A percentile compares a stretch with the other conserved stretches of the same genome.
phyloP scores from a whole-genome alignment of 1,140 invertebrate genomes.

The Cydia splendana region DNA sequence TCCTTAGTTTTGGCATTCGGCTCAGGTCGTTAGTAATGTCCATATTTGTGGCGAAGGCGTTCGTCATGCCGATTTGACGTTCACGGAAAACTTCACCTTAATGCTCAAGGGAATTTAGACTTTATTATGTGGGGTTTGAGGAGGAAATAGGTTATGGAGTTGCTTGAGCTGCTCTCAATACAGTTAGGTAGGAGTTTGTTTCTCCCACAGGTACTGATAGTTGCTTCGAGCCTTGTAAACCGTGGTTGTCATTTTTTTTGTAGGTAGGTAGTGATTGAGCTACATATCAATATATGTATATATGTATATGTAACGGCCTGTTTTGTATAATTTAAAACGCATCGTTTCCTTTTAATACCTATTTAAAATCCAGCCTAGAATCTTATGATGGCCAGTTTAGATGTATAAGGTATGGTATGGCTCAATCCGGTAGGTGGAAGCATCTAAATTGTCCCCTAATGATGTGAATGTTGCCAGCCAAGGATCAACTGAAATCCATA shows the following conservation, averaged over 20 bases:
- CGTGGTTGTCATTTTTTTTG: background rate
- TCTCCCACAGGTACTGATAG: background rate
- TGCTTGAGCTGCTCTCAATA: background rate
- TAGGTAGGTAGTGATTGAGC: background rate
- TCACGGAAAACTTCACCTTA: background rate
- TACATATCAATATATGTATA: too few species aligned
- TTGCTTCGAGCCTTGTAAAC: background rate
- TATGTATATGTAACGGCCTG: too few species aligned
- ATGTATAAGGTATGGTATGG: too few species aligned
- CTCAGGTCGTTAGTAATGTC: constrained; percentile 29
- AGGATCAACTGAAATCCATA: too few species aligned
- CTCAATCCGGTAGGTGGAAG: too few species aligned
- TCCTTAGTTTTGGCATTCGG: constrained; percentile 14
- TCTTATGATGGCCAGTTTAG: too few species aligned
- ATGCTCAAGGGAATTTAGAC: background rate
- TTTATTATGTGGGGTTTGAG: background rate
- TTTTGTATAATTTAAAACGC: too few species aligned
- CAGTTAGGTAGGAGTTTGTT: constrained; percentile 2
- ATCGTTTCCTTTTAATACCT: too few species aligned
- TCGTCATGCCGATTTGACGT: background rate
- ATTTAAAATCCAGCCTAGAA: too few species aligned
- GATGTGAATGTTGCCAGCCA: too few species aligned
- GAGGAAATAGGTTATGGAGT: background rate
- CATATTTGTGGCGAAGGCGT: constrained; percentile 20
- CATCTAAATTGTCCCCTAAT: too few species aligned